Conservation (phyloP, 2,888 invertebrate species). For the Quadriops clusia region DNA sequence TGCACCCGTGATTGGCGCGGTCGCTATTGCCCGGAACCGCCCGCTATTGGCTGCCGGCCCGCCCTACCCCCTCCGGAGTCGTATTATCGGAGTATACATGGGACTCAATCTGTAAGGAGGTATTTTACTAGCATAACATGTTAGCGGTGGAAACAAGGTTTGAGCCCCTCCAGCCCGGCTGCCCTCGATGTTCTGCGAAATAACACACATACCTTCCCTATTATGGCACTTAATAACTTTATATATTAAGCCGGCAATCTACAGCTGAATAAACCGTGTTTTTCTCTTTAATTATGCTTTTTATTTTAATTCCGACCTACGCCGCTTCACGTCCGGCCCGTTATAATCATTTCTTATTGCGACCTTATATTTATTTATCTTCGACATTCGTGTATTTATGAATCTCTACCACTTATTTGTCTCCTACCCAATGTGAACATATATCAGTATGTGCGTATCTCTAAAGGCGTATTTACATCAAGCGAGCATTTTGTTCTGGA, state of each 20-base stretch:
- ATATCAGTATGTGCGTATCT: too few species aligned
- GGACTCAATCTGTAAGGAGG: constrained; percentile 38
- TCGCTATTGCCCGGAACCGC: constrained; percentile 28
- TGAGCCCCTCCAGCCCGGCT: constrained; percentile 18
- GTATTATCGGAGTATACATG: constrained; percentile 36
- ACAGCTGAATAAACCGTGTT: too few species aligned
- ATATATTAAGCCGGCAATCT: constrained; percentile 1
- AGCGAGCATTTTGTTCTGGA: too few species aligned
- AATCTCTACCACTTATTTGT: too few species aligned
- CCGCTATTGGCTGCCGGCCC: constrained; percentile 30
- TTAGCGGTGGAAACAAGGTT: constrained; percentile 35
- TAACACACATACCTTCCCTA: constrained; percentile 12
- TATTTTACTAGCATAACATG: constrained; percentile 38
- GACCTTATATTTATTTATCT: too few species aligned
- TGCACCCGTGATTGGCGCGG: constrained; percentile 32
- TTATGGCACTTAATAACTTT: constrained; percentile 11
- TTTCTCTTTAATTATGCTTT: too few species aligned
- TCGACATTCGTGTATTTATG: too few species aligned
- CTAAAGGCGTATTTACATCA: too few species aligned
- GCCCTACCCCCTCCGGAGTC: constrained; percentile 30
- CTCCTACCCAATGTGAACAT: too few species aligned
- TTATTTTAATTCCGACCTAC: too few species aligned
- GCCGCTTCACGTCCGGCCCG: too few species aligned
- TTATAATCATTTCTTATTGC: too few species aligned
- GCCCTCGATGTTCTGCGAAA: constrained; percentile 15